Base-by-base conservation (phyloP, 2,113 vertebrate genomes). In the Channa argus region DNA sequence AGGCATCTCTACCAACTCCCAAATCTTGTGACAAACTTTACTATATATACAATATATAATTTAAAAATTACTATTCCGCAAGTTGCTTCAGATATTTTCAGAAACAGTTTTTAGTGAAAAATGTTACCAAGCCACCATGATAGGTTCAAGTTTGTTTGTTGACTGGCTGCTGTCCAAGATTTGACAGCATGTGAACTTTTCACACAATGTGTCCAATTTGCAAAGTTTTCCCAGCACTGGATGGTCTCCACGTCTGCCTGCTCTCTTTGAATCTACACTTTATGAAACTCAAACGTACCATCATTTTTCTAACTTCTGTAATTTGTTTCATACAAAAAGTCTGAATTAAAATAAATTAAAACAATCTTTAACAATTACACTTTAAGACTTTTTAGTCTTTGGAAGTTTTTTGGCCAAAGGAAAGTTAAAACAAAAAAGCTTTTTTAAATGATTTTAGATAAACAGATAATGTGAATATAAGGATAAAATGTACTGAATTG, bases 161-260 rank as follows among this genome's bases (percentile, higher is more conserved):
- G 43, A 66, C 6, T 72, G 77, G 51, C 71, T 43, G 13, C 24
- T 37, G 6, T 45, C 51, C 70, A 80, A 24, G 56, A 49, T 43
- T 15, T 56, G 61, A 61, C 65, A 55, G 14, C 55, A 56, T 78
- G 70, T 63, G 63, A 78, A 71, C 55, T 36, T 70, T 38, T 59
- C 50, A 49, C 39, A 41, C 6, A 15, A 72, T 61, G 52, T 50
- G 52, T 11, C 44, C 6, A 10, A 38, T 15, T 41, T 75, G 24
- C 49, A 45, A 56, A 46, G 59, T 61, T 74, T 66, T 11, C 5
- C 38, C 44, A 33, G 45, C 58, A 67, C 15, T 60, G 62, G 15
- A 43, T 38, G 4, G 49, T 24, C 34, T 45, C 49, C 73, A 53
- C 12, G 34, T 11, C 5, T 50, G 38, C 38, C 41, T 33, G 15